These are phyloP conservation scores for Dallia pectoralis DNA, from an alignment of 2,797 vertebrate species.

Conservation along the genomic window DNA sequence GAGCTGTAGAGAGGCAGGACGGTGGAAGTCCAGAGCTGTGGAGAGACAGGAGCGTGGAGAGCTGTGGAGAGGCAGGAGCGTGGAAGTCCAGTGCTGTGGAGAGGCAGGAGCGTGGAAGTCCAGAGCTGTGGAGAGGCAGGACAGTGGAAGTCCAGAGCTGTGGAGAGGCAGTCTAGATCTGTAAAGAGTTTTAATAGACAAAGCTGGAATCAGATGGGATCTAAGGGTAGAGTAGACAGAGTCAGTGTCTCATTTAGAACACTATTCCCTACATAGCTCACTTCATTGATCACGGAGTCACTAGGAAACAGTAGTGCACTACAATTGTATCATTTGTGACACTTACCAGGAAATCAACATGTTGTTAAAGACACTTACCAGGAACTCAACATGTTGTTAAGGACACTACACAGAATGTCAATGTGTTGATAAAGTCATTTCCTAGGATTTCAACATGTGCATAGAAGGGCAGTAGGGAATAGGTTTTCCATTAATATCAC, in stretches of 20 bases:
- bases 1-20: conserved; percentile 47
- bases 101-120: no score
- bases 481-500: no score
- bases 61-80: no score
- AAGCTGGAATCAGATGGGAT: conserved; percentile 31
- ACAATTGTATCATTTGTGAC: background rate
- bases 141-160: background rate
- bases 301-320: background rate
- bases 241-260: background rate
- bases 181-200: conserved; percentile 55
- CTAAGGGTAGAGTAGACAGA: conserved; percentile 34
- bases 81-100: no score
- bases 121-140: background rate
- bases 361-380: no score
- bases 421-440: no score
- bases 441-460: no score
- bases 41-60: no score
- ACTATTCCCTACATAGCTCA: background rate
- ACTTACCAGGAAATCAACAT: background rate
- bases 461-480: no score
- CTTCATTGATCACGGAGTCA: background rate
- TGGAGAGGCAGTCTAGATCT: conserved; percentile 48
- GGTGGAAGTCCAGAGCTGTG: background rate
- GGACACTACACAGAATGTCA: no score
- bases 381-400: no score